phyloP scores from a whole-genome alignment of 2,113 vertebrate genomes.

The Gambusia affinis region DNA sequence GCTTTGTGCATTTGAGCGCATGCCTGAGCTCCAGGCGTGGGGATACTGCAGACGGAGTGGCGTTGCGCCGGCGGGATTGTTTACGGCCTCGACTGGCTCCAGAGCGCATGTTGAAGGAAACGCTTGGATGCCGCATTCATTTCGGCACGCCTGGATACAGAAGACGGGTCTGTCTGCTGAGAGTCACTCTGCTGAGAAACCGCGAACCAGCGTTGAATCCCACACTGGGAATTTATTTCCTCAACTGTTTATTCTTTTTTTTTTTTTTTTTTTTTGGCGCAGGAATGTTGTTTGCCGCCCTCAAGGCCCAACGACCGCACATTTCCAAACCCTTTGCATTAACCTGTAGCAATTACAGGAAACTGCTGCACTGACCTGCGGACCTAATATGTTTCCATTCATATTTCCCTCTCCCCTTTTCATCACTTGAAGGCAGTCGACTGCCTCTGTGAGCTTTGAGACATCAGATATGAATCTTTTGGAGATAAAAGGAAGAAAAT shows the following conservation, averaged over 20 bases:
- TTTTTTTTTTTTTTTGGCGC: no score
- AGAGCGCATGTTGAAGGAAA: slow-evolving; percentile 14
- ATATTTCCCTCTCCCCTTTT: neutral
- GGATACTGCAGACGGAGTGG: slow-evolving; percentile 34
- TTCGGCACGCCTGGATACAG: slow-evolving; percentile 49
- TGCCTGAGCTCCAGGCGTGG: slow-evolving; percentile 41
- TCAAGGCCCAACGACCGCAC: no score
- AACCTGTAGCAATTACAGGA: neutral
- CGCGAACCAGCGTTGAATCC: neutral
- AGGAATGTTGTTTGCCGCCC: neutral
- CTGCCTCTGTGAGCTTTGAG: neutral
- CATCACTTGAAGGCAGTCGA: neutral
- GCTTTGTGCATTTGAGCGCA: neutral
- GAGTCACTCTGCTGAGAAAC: slow-evolving; percentile 2
- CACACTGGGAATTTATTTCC: slow-evolving; percentile 14
- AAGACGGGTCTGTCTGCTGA: neutral
- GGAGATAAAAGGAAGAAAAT: slow-evolving; percentile 9
- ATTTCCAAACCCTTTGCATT: neutral
- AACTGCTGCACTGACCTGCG: neutral
- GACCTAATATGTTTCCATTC: neutral
- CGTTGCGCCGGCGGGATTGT: slow-evolving; percentile 30
- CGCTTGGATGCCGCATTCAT: slow-evolving; percentile 13
- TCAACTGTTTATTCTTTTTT: neutral
- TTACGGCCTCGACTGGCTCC: slow-evolving; percentile 22
- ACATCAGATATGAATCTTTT: neutral